Conservation (phyloP, 2,797 vertebrate species). For the Coregonus sp. region DNA sequence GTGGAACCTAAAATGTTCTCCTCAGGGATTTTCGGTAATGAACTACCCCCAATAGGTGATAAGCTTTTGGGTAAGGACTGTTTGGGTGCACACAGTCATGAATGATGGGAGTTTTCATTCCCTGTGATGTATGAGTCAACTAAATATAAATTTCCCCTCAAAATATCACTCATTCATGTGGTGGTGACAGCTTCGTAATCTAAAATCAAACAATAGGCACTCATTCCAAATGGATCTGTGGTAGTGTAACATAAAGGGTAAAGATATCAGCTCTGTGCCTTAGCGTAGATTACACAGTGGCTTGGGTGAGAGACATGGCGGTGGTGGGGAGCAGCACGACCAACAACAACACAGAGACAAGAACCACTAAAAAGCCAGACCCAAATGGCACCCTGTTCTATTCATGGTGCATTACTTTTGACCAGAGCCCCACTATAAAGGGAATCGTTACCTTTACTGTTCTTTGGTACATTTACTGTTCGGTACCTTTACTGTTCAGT, state of each 20-base stretch:
- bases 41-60: neutral
- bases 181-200: neutral
- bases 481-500: no score
- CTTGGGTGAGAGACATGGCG: no score
- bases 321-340: neutral
- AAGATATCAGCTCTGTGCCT: neutral
- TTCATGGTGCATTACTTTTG: neutral
- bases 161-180: neutral
- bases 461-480: no score
- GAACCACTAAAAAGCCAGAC: neutral
- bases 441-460: no score
- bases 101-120: neutral
- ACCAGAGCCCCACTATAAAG: no score
- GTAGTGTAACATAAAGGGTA: neutral
- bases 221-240: neutral
- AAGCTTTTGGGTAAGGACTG: neutral
- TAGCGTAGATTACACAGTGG: neutral
- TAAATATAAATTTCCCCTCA: neutral
- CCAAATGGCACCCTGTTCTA: neutral
- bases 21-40: neutral
- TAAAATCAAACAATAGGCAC: constrained; percentile 7
- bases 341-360: neutral
- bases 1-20: neutral
- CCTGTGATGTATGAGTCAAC: neutral
- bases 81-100: neutral